A percentile compares a stretch with the other conserved stretches of the same genome.
Conservation (phyloP, 2,888 invertebrate genomes). For the Drosophila barbarae region DNA sequence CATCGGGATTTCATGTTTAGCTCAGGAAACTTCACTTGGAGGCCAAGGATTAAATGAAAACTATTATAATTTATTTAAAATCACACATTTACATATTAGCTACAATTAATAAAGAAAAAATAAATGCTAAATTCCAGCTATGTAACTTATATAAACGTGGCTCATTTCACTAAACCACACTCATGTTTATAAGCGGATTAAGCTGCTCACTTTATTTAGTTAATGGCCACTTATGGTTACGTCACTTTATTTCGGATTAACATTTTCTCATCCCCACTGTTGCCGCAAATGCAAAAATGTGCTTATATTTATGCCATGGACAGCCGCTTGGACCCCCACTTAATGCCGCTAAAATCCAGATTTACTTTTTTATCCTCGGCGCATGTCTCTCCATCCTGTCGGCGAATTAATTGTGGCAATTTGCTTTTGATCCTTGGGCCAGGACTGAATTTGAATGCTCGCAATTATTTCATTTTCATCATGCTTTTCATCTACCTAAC, state of each 20-base stretch:
- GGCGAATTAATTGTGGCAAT: conserved; percentile 45
- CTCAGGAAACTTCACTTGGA: too few species aligned
- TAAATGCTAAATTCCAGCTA: not conserved
- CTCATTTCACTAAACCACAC: not conserved
- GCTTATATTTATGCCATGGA: conserved; percentile 3
- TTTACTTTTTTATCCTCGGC: conserved; percentile 37
- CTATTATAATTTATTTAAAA: too few species aligned
- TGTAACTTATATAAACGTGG: not conserved
- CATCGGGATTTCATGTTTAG: not conserved
- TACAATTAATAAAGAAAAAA: not conserved
- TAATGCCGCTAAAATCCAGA: conserved; percentile 33
- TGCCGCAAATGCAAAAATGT: conserved; percentile 7
- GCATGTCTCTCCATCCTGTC: conserved; percentile 35
- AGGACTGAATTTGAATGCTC: conserved; percentile 40
- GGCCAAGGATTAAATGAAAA: too few species aligned
- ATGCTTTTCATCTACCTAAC: conserved; percentile 47
- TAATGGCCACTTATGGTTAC: conserved; percentile 3
- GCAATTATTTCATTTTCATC: conserved; percentile 45
- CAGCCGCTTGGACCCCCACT: conserved; percentile 10
- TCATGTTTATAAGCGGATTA: conserved; percentile 1
- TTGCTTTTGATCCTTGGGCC: conserved; percentile 42
- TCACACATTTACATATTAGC: not conserved
- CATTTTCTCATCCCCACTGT: conserved; percentile 2
- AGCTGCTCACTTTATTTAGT: conserved; percentile 3
- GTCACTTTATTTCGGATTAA: conserved; percentile 11